phyloP scores from a whole-genome alignment of 2,888 invertebrate genomes.

The Dolomedes plantarius region DNA sequence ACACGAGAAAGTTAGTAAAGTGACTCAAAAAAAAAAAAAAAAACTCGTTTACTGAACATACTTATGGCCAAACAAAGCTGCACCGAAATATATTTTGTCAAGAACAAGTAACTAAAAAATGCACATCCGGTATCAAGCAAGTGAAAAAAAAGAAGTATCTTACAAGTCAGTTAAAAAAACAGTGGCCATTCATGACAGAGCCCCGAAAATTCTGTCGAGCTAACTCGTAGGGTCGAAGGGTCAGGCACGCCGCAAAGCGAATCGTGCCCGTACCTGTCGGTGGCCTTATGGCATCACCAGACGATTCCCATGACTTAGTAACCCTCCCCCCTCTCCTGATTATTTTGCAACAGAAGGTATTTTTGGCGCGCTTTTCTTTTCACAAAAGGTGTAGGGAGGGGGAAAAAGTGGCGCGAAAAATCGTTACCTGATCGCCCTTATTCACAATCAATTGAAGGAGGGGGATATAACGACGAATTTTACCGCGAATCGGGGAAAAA shows the following conservation, averaged over 20 bases:
- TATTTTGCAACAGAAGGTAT: constrained; percentile 13
- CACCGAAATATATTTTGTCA: too few relatives aligned
- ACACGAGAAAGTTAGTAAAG: too few relatives aligned
- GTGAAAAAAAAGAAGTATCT: neutral
- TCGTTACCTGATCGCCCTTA: constrained; percentile 20
- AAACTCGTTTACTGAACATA: too few relatives aligned
- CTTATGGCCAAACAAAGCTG: too few relatives aligned
- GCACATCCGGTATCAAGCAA: neutral
- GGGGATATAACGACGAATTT: neutral
- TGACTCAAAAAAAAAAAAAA: too few relatives aligned
- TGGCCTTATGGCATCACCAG: constrained; percentile 26
- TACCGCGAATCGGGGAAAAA: neutral
- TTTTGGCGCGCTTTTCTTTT: constrained; percentile 44
- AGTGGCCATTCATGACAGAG: neutral
- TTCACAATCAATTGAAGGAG: neutral
- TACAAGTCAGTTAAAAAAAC: neutral
- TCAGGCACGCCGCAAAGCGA: constrained; percentile 22
- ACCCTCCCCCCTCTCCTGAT: neutral
- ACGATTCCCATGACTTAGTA: constrained; percentile 50
- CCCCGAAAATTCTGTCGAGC: neutral
- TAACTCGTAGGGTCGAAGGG: constrained; percentile 18
- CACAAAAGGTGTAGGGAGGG: constrained; percentile 24
- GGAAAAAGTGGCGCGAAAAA: constrained; percentile 57
- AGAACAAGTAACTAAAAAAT: neutral
- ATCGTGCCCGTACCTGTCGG: constrained; percentile 31